These are phyloP conservation scores for Larimichthys crocea DNA, from an alignment of 2,113 vertebrate species.

Conservation along the genomic window DNA sequence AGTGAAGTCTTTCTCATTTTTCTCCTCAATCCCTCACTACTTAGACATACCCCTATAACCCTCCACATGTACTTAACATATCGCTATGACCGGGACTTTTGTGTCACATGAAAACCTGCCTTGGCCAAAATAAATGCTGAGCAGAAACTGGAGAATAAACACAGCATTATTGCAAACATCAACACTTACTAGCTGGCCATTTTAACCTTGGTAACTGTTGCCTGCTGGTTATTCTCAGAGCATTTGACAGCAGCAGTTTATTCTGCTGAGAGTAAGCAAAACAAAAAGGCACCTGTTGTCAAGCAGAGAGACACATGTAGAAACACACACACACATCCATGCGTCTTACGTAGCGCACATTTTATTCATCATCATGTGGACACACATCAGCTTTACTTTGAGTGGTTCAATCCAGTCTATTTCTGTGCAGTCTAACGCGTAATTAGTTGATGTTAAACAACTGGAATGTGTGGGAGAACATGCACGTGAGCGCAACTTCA, in stretches of 20 bases:
- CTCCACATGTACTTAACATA: not conserved
- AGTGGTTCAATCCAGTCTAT: conserved; percentile 22
- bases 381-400: not conserved
- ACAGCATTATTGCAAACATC: conserved; percentile 64
- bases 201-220: conserved; percentile 29
- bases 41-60: conserved; percentile 3
- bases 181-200: conserved; percentile 50
- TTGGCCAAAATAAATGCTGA: conserved; percentile 69
- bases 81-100: conserved; percentile 31
- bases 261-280: conserved; percentile 42
- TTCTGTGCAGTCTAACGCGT: conserved; percentile 17
- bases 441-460: conserved; percentile 53
- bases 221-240: conserved; percentile 66
- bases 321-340: conserved; percentile 13
- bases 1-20: conserved; percentile 35
- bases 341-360: not conserved
- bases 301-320: conserved; percentile 42
- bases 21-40: not conserved
- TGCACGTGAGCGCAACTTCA: conserved; percentile 38
- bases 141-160: conserved; percentile 71
- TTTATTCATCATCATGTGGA: conserved; percentile 24
- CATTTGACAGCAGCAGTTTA: conserved; percentile 54
- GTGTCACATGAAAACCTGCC: conserved; percentile 60
- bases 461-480: conserved; percentile 40
- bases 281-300: conserved; percentile 72